phyloP scores from a whole-genome alignment of 2,797 vertebrate genomes.

The Orestias chungarensis region DNA sequence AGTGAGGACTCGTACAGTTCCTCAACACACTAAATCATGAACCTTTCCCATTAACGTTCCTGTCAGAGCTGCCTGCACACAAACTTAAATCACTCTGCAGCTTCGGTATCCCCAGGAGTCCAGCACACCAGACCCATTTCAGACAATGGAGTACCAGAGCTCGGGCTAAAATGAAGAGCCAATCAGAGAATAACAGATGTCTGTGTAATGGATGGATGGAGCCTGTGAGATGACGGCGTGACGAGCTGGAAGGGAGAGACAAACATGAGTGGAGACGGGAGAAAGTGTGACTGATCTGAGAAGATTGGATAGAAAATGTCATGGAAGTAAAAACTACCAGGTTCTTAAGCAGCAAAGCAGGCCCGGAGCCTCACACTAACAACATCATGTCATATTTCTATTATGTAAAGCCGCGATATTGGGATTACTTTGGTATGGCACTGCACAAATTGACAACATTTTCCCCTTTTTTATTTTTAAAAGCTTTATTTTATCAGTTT shows the following conservation, averaged over 20 bases:
- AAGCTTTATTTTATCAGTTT: no score
- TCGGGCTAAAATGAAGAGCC: conserved; percentile 55
- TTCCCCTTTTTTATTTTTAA: no score
- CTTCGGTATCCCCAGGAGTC: conserved; percentile 20
- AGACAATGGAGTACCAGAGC: conserved; percentile 14
- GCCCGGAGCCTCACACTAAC: no score
- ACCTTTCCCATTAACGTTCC: conserved; percentile 35
- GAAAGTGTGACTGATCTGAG: conserved; percentile 24
- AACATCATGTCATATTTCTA: no score
- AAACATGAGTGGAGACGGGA: conserved; percentile 17
- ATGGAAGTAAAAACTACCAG: no score
- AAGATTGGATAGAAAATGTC: neutral
- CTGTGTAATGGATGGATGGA: conserved; percentile 45
- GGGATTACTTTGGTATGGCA: no score
- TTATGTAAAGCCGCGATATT: no score
- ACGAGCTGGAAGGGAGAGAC: conserved; percentile 13
- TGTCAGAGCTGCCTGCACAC: conserved; percentile 30
- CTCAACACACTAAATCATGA: conserved; percentile 23
- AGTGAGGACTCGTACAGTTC: neutral
- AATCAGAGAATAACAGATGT: conserved; percentile 42
- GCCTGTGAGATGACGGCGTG: conserved; percentile 41
- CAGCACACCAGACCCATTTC: conserved; percentile 43
- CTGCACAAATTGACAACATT: no score
- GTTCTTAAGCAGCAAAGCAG: no score
- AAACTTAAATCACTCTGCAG: conserved; percentile 37